Evolutionary conservation across 2,888 invertebrate genomes (phyloP).

Genomic region (Drosophila quasianomalipes): DNA sequence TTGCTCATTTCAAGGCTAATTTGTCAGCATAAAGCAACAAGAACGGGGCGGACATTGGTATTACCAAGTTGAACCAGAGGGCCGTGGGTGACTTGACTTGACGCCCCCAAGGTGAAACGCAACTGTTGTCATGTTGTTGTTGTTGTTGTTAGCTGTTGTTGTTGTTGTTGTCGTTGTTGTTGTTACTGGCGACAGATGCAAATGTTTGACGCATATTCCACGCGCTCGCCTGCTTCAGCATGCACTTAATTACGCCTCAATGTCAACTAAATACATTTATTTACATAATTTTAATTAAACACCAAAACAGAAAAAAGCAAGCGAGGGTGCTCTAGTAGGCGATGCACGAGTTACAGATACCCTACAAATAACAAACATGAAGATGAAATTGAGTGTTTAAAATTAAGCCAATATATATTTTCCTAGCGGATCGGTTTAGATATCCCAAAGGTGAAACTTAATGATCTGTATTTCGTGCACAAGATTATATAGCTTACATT

Average conservation of each 20-base stretch:
- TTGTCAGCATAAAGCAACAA: conserved; percentile 71
- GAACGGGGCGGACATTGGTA: conserved; percentile 35
- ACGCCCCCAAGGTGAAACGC: conserved; percentile 37
- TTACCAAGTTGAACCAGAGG: conserved; percentile 26
- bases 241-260: conserved; percentile 72
- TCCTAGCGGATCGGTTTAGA: too few species aligned
- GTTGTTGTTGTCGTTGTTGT: conserved; percentile 1
- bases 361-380: not conserved
- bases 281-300: conserved; percentile 83
- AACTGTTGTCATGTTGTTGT: conserved; percentile 24
- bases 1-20: conserved; percentile 83
- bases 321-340: not conserved
- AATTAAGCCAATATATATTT: not conserved
- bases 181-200: conserved; percentile 59
- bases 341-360: not conserved
- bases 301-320: conserved; percentile 30
- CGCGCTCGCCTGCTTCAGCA: conserved; percentile 27
- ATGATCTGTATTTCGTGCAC: not conserved
- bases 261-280: conserved; percentile 79
- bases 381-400: not conserved
- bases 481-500: not conserved
- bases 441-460: not conserved
- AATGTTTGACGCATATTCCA: conserved; percentile 44
- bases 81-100: conserved; percentile 2
- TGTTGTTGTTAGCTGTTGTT: not conserved